These are phyloP conservation scores for Taenioides sp. DNA, from an alignment of 2,797 vertebrate genomes.

Conservation along the genomic window DNA sequence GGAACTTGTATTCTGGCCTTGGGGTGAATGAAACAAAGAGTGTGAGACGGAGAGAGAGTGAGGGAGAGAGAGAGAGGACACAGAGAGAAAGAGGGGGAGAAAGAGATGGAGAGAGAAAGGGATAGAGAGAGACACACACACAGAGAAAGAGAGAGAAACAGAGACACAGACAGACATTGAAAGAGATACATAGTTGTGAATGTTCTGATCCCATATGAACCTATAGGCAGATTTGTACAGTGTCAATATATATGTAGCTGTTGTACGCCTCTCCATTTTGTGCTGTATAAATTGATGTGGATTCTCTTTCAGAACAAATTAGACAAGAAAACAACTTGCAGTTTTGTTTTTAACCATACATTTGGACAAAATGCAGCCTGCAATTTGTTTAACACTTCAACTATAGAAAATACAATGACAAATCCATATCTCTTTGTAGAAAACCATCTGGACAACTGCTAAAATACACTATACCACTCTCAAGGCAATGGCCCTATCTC, in stretches of 20 bases:
- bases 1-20: slow-evolving; percentile 46
- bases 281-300: neutral
- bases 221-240: slow-evolving; percentile 23
- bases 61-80: slow-evolving; percentile 15
- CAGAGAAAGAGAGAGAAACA: neutral
- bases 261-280: slow-evolving; percentile 29
- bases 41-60: slow-evolving; percentile 26
- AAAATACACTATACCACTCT: neutral
- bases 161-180: slow-evolving; percentile 14
- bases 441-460: neutral
- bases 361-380: neutral
- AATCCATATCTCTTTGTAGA: neutral
- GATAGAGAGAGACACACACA: slow-evolving; percentile 18
- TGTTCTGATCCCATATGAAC: slow-evolving; percentile 46
- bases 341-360: neutral
- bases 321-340: neutral
- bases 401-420: neutral
- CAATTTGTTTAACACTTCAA: neutral
- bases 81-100: neutral
- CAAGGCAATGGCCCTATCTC: no score
- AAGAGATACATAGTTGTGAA: neutral
- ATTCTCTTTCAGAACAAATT: neutral
- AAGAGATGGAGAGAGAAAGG: no score
- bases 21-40: neutral
- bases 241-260: slow-evolving; percentile 5